Evolutionary conservation across 2,888 invertebrate species (phyloP), one percentile per base, ranked within the genome.

Genomic region (Ormyrus pomaceus): DNA sequence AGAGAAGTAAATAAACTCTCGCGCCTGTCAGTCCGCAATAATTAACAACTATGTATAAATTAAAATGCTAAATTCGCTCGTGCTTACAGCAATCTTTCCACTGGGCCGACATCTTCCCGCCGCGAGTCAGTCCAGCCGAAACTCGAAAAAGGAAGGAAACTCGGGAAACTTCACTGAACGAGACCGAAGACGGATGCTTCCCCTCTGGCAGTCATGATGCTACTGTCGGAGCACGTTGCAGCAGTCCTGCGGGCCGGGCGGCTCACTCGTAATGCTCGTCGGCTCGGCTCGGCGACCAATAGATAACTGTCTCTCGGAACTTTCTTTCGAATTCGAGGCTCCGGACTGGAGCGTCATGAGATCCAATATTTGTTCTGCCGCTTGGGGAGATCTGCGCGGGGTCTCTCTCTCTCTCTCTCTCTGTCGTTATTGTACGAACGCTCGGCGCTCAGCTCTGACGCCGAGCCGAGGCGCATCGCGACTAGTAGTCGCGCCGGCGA

Each of bases 1-100:
- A 56, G 6, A 56, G 6, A 48, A 34, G 34, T 11, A 61, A 53
- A 51, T 6, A 56, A 50, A 71, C 59, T 34, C n/a, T 45, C 13
- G 34, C 34, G 34, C 34, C 34, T 34, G 34, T 34, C 34, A 4
- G 3, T 34, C 34, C 34, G 19, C 6, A 19, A 53, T 9, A 19
- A 10, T n/a, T 46, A 51, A 19, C 66, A 9, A 5, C n/a, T 66
- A 34, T 0, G 11, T 8, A 11, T 48, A 51, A 6, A 11, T 34
- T 34, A 34, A 34, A 34, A 34, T 34, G 4, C 34, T 34, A 0
- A 3, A 34, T 34, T 34, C 34, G 2, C 34, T 34, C 3, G 8
- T 68, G 73, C 78, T 78, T 51, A 78, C 78, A 78, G 73, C 78
- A 73, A 4, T 72, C 61, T 51, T 73, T 78, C 78, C 72, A 78